Conservation (phyloP, 2,797 vertebrate genomes). For the Thaleichthys pacificus region DNA sequence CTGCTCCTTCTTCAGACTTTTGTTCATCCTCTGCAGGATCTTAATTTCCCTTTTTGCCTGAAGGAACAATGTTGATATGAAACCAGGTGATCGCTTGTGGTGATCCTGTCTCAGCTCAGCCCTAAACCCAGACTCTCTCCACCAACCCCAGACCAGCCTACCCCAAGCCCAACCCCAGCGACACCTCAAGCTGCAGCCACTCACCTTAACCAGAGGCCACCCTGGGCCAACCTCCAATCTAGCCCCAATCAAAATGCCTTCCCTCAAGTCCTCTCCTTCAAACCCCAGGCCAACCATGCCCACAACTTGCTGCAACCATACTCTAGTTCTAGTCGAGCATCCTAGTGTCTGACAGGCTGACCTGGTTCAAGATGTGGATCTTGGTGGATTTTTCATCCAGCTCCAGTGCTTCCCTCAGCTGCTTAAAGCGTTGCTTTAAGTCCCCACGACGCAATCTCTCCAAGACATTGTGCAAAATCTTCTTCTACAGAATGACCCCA, state of each 20-base stretch:
- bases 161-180: too few relatives aligned
- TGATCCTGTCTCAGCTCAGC: background rate
- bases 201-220: too few relatives aligned
- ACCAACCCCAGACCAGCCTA: background rate
- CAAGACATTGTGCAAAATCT: background rate
- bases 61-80: background rate
- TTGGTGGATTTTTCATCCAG: background rate
- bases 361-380: conserved; percentile 40
- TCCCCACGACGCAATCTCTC: conserved; percentile 28
- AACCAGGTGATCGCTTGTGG: background rate
- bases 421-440: conserved; percentile 4
- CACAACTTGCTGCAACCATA: background rate
- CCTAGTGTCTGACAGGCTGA: conserved; percentile 9
- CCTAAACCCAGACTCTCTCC: background rate
- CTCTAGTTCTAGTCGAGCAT: background rate
- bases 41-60: conserved; percentile 53
- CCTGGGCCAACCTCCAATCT: background rate
- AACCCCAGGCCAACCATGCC: background rate
- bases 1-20: conserved; percentile 37
- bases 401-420: conserved; percentile 36
- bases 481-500: conserved; percentile 1
- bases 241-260: background rate
- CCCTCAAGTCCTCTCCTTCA: background rate
- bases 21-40: conserved; percentile 23
- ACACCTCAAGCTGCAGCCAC: background rate